These are phyloP conservation scores for Oligia latruncula DNA, from an alignment of 2,888 invertebrate species.

Conservation along the genomic window DNA sequence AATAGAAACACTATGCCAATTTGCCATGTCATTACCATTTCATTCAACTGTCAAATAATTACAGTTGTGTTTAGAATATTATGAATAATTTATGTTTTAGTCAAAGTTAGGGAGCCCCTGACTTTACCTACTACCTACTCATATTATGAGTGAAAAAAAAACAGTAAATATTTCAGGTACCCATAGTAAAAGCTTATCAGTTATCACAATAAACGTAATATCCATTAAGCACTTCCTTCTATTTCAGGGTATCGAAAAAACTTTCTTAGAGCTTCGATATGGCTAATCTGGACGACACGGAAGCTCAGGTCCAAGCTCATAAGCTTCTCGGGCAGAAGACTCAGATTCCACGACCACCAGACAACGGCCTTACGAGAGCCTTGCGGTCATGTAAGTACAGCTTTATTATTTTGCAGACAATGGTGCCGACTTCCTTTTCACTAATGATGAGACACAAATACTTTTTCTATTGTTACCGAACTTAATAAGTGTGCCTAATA, in stretches of 20 bases:
- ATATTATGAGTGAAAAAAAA: neutral
- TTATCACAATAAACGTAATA: neutral
- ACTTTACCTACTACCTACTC: neutral
- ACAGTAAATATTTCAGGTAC: neutral
- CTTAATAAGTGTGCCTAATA: neutral
- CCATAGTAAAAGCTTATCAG: neutral
- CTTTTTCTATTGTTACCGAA: neutral
- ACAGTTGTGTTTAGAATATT: neutral
- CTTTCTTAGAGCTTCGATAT: conserved; percentile 14
- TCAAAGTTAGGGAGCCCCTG: neutral
- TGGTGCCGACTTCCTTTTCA: neutral
- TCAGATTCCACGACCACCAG: conserved; percentile 69
- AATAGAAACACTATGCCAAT: neutral
- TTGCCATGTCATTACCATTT: neutral
- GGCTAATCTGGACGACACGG: conserved; percentile 78
- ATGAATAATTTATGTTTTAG: neutral
- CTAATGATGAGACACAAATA: neutral
- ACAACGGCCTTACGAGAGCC: conserved; percentile 79
- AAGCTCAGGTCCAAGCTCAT: conserved; percentile 82
- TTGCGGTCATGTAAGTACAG: conserved; percentile 84
- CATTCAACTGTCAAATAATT: neutral
- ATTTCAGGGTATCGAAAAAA: conserved; percentile 38
- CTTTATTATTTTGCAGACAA: conserved; percentile 2
- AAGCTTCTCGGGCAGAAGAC: conserved; percentile 84
- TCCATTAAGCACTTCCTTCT: conserved; percentile 3